Evolutionary conservation across 2,888 invertebrate genomes (phyloP).

Genomic region (Eilema depressum): DNA sequence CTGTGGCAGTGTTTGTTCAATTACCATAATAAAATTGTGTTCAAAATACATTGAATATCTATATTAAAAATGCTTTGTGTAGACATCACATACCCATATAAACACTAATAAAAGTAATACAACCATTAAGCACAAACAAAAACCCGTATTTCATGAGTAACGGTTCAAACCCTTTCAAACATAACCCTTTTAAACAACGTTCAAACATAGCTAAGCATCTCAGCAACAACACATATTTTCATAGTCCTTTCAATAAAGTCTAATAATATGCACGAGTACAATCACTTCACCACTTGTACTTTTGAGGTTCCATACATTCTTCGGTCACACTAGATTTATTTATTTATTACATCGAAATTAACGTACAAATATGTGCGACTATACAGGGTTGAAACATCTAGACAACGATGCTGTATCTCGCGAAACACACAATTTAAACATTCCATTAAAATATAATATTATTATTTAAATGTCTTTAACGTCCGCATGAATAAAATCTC

Average conservation of each 20-base stretch:
- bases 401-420: neutral
- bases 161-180: neutral
- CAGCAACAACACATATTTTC: neutral
- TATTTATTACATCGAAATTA: neutral
- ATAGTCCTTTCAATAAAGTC: neutral
- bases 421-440: conserved; percentile 45
- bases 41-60: conserved; percentile 35
- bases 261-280: neutral
- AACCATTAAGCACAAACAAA: conserved; percentile 51
- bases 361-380: neutral
- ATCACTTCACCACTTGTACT: neutral
- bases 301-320: neutral
- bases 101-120: conserved; percentile 46
- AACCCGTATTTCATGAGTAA: conserved; percentile 37
- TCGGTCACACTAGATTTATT: neutral
- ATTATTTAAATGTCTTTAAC: conserved; percentile 44
- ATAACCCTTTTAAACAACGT: too few species aligned
- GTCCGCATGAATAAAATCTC: conserved; percentile 40
- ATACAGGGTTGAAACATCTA: neutral
- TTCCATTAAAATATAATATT: conserved; percentile 41
- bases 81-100: conserved; percentile 32
- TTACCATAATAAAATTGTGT: conserved; percentile 42
- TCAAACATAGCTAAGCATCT: conserved; percentile 6
- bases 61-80: conserved; percentile 44
- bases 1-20: conserved; percentile 45